These are phyloP conservation scores for Lasioglossum figueresi DNA, from an alignment of 2,888 invertebrate species.

Conservation along the genomic window DNA sequence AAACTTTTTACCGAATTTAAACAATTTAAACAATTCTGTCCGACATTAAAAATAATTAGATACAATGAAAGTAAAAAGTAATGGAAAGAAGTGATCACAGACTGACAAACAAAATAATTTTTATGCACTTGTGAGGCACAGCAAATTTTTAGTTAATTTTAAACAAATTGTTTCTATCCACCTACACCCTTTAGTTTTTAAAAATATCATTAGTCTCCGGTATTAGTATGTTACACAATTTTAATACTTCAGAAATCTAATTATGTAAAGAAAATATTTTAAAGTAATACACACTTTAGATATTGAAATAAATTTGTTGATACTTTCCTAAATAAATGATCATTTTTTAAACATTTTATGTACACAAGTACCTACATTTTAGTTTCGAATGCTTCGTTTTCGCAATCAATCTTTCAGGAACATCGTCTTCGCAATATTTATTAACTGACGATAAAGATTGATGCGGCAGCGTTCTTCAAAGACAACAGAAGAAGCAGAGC, in stretches of 20 bases:
- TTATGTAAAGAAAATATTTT: too few species aligned
- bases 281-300: too few species aligned
- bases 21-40: neutral
- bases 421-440: constrained; percentile 47
- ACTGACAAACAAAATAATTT: neutral
- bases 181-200: neutral
- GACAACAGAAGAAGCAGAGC: constrained; percentile 21
- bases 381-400: neutral
- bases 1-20: neutral
- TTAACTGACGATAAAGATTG: constrained; percentile 68
- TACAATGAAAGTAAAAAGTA: neutral
- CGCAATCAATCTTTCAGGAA: constrained; percentile 62
- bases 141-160: neutral
- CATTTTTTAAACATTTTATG: neutral
- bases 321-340: neutral
- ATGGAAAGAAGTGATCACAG: neutral
- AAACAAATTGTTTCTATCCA: neutral
- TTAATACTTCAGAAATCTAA: neutral
- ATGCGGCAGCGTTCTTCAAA: constrained; percentile 43
- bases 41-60: neutral
- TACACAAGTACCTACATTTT: too few species aligned
- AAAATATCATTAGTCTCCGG: neutral
- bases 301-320: neutral
- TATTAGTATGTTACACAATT: neutral
- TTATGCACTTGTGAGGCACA: neutral